A percentile compares a stretch with the other conserved stretches of the same genome.
Conservation (phyloP, 2,797 vertebrate species). For the Acrocephalus scirpaceus region DNA sequence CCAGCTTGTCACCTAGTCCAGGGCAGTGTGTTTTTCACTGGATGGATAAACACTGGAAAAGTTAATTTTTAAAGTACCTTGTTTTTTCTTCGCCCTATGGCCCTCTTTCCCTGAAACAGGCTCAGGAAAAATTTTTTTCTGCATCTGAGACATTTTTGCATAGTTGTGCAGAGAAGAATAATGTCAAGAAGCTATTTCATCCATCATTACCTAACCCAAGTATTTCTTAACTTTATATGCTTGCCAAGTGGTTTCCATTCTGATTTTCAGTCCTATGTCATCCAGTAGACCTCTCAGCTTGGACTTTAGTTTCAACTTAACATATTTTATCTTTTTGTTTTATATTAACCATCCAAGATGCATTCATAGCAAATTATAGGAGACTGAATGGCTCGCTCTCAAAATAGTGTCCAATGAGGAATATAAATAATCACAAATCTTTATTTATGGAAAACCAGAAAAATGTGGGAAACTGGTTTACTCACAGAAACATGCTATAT, state of each 20-base stretch:
- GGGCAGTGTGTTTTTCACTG: accelerated
- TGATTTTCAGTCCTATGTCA: not conserved
- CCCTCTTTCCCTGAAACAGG: not conserved
- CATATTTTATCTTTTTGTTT: not conserved
- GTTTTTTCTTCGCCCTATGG: not conserved
- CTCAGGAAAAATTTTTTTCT: not conserved
- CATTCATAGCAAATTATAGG: not conserved
- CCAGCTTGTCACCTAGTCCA: not conserved
- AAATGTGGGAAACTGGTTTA: not conserved
- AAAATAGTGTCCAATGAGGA: not conserved
- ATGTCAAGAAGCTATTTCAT: not conserved
- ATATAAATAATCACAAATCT: not conserved
- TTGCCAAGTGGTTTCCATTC: not conserved
- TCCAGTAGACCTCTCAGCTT: not conserved
- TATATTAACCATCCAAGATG: not conserved
- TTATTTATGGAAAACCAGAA: not conserved
- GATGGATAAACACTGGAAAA: not conserved
- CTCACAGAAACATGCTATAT: not conserved
- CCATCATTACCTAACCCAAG: not conserved
- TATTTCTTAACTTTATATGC: not conserved
- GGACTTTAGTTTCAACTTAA: not conserved
- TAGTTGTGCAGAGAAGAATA: not conserved
- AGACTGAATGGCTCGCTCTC: not conserved
- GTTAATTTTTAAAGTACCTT: not conserved
- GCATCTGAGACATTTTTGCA: not conserved